Base-by-base conservation (phyloP, 2,113 vertebrate genomes). In the Corydoras sp. region DNA sequence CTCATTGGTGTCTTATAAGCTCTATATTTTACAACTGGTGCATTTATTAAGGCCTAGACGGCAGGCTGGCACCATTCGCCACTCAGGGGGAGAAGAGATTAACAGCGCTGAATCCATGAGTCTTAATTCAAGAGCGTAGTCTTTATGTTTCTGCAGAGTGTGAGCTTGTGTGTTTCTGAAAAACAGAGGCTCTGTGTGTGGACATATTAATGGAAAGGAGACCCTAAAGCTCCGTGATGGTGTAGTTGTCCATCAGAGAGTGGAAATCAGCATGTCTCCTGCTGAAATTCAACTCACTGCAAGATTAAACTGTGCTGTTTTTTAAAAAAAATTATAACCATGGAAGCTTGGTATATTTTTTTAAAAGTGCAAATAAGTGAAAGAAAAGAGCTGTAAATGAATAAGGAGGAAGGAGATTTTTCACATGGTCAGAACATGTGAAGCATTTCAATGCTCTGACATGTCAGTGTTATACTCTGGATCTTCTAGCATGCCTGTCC, bases 1-100 rank as follows among this genome's bases (percentile, higher is more conserved):
- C 74, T 79, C 73, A 72, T 73, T 64, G 13, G 62, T 65, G 74
- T 73, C 66, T 79, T 76, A 79, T 74, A 73, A 77, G 75, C 69
- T 65, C 75, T 68, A 72, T 72, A 77, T 74, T 77, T 80, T 69
- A 35, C 61, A 48, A 54, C 35, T 30, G 58, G 50, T 35, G 65
- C 78, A 72, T 80, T 77, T 75, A 77, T 77, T 77, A 80, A 49
- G 69, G 61, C 31, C 62, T 77, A 62, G 10, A 48, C 10, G 62
- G 75, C 55, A 18, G 60, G 15, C 60, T 77, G 71, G 69, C 65
- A 75, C 68, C 51, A 59, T 61, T 64, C 32, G 67, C 72, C 76
- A 65, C 51, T 15, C 64, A 35, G 71, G 35, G 35, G 35, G 7
- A 43, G 35, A 8, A 43, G 35, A 43, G 35, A 24, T 24, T 43